phyloP scores from a whole-genome alignment of 2,113 vertebrate species.

The Zootoca vivipara region DNA sequence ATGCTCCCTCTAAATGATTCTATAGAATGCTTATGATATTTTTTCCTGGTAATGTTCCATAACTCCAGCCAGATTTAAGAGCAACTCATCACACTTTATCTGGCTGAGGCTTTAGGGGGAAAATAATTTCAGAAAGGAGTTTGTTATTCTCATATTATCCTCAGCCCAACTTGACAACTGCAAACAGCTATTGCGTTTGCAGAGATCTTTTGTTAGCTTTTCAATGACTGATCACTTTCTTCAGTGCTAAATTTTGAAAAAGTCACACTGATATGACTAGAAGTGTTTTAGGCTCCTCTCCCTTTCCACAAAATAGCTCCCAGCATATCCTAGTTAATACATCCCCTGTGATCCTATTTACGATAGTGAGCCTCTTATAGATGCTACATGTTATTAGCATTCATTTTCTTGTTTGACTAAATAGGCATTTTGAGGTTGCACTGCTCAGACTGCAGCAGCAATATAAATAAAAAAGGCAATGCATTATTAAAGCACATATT shows the following conservation, averaged over 20 bases:
- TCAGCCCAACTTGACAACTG: conserved; percentile 21
- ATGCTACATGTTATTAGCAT: conserved; percentile 35
- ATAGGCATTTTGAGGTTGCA: conserved; percentile 52
- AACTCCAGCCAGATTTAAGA: conserved; percentile 17
- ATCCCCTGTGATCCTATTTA: conserved; percentile 31
- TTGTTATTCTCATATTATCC: neutral
- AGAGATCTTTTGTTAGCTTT: conserved; percentile 4
- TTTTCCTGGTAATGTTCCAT: neutral
- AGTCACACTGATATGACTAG: conserved; percentile 18
- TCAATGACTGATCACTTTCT: conserved; percentile 26
- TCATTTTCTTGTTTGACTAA: conserved; percentile 54
- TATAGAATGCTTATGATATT: neutral
- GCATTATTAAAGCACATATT: conserved; percentile 40
- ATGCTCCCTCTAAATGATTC: neutral
- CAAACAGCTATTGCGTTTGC: neutral
- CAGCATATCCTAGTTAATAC: conserved; percentile 34
- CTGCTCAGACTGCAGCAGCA: conserved; percentile 36
- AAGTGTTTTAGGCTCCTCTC: conserved; percentile 25
- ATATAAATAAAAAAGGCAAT: conserved; percentile 31
- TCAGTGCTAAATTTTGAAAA: conserved; percentile 36
- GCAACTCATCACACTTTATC: neutral
- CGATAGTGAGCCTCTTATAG: conserved; percentile 20
- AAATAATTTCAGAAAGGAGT: neutral
- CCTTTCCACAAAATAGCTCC: neutral
- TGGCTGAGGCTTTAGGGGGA: neutral